Conservation (phyloP, 2,113 vertebrate genomes). For the Chrysochloris asiatica region DNA sequence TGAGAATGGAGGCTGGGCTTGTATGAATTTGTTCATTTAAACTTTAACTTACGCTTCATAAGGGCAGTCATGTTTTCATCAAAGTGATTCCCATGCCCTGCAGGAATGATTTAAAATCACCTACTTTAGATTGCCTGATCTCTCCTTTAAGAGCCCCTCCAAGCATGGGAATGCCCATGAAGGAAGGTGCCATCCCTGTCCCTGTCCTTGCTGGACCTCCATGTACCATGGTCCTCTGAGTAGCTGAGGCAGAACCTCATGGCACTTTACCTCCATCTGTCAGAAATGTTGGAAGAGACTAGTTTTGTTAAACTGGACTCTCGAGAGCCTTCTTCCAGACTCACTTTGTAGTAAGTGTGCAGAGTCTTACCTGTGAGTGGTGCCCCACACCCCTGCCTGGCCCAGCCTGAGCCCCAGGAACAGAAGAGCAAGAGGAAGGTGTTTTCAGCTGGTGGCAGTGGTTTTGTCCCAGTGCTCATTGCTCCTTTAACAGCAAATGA, state of each 20-base stretch:
- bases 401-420: background rate
- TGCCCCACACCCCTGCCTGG: background rate
- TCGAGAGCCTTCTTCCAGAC: no score
- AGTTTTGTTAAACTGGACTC: background rate
- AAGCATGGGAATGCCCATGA: no score
- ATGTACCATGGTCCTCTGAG: no score
- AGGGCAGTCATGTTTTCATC: background rate
- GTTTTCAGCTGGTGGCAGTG: background rate
- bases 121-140: background rate
- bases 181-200: no score
- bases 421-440: accelerated
- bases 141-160: background rate
- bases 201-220: no score
- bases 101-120: background rate
- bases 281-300: background rate
- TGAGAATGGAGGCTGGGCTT: background rate
- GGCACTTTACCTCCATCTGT: background rate
- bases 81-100: background rate
- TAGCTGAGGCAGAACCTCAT: background rate
- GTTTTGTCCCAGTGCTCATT: background rate
- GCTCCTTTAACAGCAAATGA: background rate
- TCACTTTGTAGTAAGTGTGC: background rate
- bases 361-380: background rate
- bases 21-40: no score
- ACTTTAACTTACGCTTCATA: background rate